Evolutionary conservation across 2,888 invertebrate genomes (phyloP).

Genomic region (Nephrotoma flavescens): DNA sequence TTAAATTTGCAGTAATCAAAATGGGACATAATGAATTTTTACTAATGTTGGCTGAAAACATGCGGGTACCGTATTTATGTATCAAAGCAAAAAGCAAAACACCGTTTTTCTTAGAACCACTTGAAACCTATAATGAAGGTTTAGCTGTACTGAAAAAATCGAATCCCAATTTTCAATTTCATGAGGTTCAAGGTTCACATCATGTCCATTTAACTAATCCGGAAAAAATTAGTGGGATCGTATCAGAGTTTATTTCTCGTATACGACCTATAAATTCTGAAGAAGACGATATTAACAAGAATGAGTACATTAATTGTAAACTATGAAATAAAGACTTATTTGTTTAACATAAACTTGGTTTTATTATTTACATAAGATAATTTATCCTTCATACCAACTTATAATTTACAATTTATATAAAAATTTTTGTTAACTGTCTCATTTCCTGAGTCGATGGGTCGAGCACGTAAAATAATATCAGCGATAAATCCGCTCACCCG

Average conservation of each 20-base stretch:
- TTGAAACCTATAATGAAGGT: constrained; percentile 32
- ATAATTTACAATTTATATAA: neutral
- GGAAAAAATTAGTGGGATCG: constrained; percentile 37
- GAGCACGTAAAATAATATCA: constrained; percentile 36
- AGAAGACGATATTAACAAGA: neutral
- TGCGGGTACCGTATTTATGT: constrained; percentile 48
- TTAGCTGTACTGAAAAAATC: constrained; percentile 36
- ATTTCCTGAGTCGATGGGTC: constrained; percentile 15
- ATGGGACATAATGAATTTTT: constrained; percentile 31
- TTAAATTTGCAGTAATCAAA: constrained; percentile 30
- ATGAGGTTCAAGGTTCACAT: constrained; percentile 53
- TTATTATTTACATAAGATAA: neutral
- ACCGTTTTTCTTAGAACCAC: neutral
- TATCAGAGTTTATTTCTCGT: constrained; percentile 35
- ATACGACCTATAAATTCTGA: neutral
- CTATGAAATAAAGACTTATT: neutral
- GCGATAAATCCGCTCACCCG: constrained; percentile 39
- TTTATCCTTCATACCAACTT: neutral
- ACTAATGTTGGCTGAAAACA: constrained; percentile 36
- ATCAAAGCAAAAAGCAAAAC: constrained; percentile 34
- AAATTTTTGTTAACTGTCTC: neutral
- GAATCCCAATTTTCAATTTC: constrained; percentile 40
- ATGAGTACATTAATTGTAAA: neutral
- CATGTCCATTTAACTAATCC: constrained; percentile 62
- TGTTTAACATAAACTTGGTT: neutral